Evolutionary conservation across 2,888 invertebrate species (phyloP).

Genomic region (Thereva nobilitata): DNA sequence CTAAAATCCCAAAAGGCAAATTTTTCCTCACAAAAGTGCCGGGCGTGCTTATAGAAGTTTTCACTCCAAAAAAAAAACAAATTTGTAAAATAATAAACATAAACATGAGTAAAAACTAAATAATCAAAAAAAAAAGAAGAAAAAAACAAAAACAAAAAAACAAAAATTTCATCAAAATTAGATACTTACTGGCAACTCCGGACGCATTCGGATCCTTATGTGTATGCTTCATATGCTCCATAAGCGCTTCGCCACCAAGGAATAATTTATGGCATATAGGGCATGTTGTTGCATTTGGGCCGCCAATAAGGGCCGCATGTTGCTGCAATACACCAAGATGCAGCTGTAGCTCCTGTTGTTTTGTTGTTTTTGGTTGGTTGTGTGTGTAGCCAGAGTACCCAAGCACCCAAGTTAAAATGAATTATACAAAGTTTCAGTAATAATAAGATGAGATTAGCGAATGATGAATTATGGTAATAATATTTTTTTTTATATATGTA

Average conservation of each 20-base stretch:
- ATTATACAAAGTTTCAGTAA: conserved; percentile 28
- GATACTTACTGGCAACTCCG: conserved; percentile 46
- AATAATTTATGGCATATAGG: conserved; percentile 94
- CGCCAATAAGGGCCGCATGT: conserved; percentile 89
- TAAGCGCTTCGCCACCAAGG: conserved; percentile 88
- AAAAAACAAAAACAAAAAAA: conserved; percentile 17
- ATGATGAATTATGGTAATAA: conserved; percentile 5
- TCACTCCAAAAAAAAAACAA: neutral
- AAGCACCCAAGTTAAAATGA: conserved; percentile 32
- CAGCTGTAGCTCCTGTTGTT: conserved; percentile 79
- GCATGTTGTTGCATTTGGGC: conserved; percentile 89
- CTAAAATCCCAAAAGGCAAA: no score
- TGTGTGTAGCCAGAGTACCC: conserved; percentile 3
- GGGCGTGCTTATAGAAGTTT: neutral
- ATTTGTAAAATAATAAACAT: neutral
- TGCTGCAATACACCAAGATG: conserved; percentile 95
- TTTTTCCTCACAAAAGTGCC: neutral
- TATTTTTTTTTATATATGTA: conserved; percentile 14
- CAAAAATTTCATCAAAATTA: neutral
- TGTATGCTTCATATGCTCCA: conserved; percentile 95
- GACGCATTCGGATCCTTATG: conserved; percentile 80
- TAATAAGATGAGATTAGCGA: conserved; percentile 12
- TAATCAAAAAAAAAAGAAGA: neutral
- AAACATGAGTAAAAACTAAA: neutral
- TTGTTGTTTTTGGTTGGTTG: conserved; percentile 11